These are phyloP conservation scores for Heliocidaris erythrogramma DNA, from an alignment of 35 echinoderm and acorn worm species.

Conservation along the genomic window DNA sequence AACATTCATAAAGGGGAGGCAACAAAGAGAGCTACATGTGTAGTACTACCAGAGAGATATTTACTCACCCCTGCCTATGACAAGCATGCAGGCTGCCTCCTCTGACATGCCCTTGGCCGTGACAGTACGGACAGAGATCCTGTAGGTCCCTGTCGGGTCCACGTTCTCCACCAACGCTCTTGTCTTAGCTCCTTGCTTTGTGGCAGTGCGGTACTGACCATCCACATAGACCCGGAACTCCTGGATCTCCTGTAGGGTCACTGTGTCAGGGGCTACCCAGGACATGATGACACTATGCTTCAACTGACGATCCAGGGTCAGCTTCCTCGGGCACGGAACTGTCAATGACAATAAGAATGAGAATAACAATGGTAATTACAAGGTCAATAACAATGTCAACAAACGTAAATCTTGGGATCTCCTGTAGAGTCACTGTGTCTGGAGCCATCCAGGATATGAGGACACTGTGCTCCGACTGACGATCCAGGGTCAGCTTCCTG, in stretches of 20 bases:
- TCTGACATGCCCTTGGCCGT: slow-evolving; percentile 84
- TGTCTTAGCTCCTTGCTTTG: slow-evolving; percentile 86
- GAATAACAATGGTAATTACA: too few relatives aligned
- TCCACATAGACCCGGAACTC: slow-evolving; percentile 92
- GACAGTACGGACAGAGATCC: slow-evolving; percentile 84
- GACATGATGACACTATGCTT: slow-evolving; percentile 87
- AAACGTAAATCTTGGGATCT: too few relatives aligned
- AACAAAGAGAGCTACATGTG: too few relatives aligned
- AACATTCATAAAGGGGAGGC: too few relatives aligned
- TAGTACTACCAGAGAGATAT: too few relatives aligned
- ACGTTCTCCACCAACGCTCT: slow-evolving; percentile 82
- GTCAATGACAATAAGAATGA: too few relatives aligned
- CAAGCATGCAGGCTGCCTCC: slow-evolving; percentile 84
- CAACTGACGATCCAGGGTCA: slow-evolving; percentile 84
- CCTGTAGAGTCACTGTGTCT: slow-evolving; percentile 72
- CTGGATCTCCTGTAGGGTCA: slow-evolving; percentile 63
- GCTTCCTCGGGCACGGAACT: slow-evolving; percentile 86
- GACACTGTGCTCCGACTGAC: slow-evolving; percentile 86
- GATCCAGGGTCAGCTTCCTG: slow-evolving; percentile 81
- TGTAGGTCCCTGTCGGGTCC: slow-evolving; percentile 61
- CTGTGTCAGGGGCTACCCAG: slow-evolving; percentile 86
- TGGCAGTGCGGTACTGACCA: slow-evolving; percentile 72
- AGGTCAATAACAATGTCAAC: too few relatives aligned
- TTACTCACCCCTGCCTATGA: slow-evolving; percentile 94
- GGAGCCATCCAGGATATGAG: slow-evolving; percentile 85